phyloP scores from a whole-genome alignment of 2,797 vertebrate species.

The Cuculus canorus region DNA sequence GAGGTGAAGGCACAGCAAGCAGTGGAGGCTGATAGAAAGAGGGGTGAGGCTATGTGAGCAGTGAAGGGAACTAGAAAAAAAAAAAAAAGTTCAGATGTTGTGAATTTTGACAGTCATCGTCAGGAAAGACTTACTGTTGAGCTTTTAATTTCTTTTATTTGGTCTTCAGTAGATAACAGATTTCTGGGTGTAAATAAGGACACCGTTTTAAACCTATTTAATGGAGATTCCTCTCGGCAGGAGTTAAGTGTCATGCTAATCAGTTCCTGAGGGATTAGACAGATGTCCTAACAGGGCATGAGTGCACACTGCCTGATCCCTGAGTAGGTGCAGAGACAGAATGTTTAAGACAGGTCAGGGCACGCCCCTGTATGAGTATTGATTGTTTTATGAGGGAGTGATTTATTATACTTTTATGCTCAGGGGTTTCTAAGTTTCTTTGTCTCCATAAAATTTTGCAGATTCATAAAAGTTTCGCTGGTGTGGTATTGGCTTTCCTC shows the following conservation, averaged over 20 bases:
- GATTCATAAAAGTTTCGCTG: neutral
- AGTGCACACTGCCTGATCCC: neutral
- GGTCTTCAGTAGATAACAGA: neutral
- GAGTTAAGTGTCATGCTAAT: constrained; percentile 20
- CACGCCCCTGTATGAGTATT: neutral
- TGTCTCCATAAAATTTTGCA: neutral
- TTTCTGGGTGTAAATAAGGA: constrained; percentile 1
- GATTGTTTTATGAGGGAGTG: neutral
- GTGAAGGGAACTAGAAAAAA: neutral
- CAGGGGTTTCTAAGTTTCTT: neutral
- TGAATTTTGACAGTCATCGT: neutral
- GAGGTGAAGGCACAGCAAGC: neutral
- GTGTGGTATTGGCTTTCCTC: neutral
- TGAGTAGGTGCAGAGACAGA: neutral
- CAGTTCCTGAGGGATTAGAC: constrained; percentile 15
- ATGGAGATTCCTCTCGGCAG: neutral
- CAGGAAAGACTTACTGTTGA: neutral
- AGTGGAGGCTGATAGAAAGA: neutral
- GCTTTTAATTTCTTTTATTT: neutral
- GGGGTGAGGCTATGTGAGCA: neutral
- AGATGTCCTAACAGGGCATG: neutral
- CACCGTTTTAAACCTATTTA: constrained; percentile 19
- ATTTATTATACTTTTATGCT: neutral
- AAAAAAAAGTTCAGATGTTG: neutral
- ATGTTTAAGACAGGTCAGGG: neutral